These are phyloP conservation scores for human (Homo sapiens) DNA, from an alignment of 2,113 vertebrate species.

Conservation along the genomic window GRCh38 chr13:112247001-112247500, in stretches of 20 bases:
- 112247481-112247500: background rate
- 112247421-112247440: background rate
- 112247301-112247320: background rate
- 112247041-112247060: background rate
- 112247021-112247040: background rate
- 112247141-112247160: no score
- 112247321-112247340: background rate
- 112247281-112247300: no score
- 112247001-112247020: background rate
- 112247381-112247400: no score
- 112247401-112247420: background rate
- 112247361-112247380: no score
- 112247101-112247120: background rate
- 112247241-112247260: background rate
- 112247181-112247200: no score
- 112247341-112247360: background rate
- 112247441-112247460: background rate
- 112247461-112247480: background rate
- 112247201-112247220: background rate
- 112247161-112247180: no score
- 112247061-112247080: background rate
- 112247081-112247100: background rate
- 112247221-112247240: background rate
- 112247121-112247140: no score
- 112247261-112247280: no score